Evolutionary conservation across 1,140 invertebrate genomes (phyloP).

Genomic region (Samia ricini): DNA sequence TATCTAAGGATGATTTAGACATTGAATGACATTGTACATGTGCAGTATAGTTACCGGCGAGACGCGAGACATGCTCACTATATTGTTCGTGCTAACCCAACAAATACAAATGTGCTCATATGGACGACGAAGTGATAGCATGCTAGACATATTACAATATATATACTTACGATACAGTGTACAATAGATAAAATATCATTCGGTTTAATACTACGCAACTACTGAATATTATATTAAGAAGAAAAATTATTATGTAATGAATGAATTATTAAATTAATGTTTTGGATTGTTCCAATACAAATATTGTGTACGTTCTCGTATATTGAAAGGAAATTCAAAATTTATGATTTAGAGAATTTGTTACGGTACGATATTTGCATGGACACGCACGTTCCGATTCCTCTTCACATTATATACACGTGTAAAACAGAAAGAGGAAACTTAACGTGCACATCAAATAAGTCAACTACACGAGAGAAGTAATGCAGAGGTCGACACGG

Average conservation of each 20-base stretch:
- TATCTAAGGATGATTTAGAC: not conserved
- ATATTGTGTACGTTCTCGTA: constrained; percentile 16
- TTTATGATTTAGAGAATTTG: not conserved
- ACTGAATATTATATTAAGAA: constrained; percentile 26
- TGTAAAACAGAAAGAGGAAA: constrained; percentile 45
- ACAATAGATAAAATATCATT: constrained; percentile 18
- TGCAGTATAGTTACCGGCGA: not conserved
- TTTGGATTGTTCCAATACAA: constrained; percentile 14
- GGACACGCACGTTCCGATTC: constrained; percentile 22
- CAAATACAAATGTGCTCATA: constrained; percentile 21
- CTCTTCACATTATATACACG: constrained; percentile 19
- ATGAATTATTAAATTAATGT: constrained; percentile 13
- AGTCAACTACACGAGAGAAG: constrained; percentile 41
- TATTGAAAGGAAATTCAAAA: constrained; percentile 12
- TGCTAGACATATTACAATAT: constrained; percentile 28
- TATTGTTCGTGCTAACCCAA: constrained; percentile 38
- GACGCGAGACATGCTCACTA: constrained; percentile 37
- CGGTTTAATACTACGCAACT: constrained; percentile 33
- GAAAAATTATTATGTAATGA: constrained; percentile 28
- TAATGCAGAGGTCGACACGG: constrained; percentile 69
- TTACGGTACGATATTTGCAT: constrained; percentile 20
- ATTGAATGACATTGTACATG: not conserved
- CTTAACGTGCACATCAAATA: constrained; percentile 77
- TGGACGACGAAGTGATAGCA: constrained; percentile 37
- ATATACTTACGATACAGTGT: not conserved